Evolutionary conservation across 2,888 invertebrate genomes (phyloP), one percentile per base, ranked within the genome.

Genomic region (Mechanitis messenoides): DNA sequence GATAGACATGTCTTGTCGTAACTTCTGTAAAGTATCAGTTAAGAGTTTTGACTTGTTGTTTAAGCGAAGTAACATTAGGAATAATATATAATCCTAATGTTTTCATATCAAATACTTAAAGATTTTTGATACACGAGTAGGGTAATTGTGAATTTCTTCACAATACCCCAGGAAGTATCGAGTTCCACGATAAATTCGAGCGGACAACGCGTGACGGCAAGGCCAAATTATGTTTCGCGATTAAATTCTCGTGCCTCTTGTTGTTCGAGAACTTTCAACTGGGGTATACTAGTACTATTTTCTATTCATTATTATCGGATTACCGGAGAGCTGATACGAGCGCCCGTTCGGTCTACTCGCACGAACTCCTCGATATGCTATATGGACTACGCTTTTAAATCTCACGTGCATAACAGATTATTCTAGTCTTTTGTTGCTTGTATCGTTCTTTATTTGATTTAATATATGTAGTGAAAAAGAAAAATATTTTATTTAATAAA

Each of bases 261-360:
- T 83, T 78, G 77, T 76, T 73, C 74, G 63, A 66, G 69, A 78
- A 79, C 74, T 74, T 73, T 77, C 78, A 78, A 81, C 72, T 81
- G 76, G 79, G 75, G 79, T 78, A 79, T 76, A 79, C 74, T 74
- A 71, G 75, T 78, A 79, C 80, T 80, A 82, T 85, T 84, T 81
- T 80, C 81, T 80, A 83, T 81, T 84, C 83, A 81, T 85, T 83
- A 83, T 80, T 84, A 85, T 85, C 83, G 84, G 83, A 81, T 84
- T 80, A 82, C 79, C 69, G 77, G 72, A 72, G 69, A 75, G 72
- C 72, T 74, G 83, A 84, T 83, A 84, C 74, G 74, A 72, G 69
- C 69, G 69, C 72, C 72, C 71, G 73, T 58, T 67, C 71, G 72
- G 69, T 70, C 74, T 72, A 76, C 74, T 74, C 72, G 85, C 85